Conservation (phyloP, 2,888 invertebrate genomes). For the Blastobasis lacticolella region DNA sequence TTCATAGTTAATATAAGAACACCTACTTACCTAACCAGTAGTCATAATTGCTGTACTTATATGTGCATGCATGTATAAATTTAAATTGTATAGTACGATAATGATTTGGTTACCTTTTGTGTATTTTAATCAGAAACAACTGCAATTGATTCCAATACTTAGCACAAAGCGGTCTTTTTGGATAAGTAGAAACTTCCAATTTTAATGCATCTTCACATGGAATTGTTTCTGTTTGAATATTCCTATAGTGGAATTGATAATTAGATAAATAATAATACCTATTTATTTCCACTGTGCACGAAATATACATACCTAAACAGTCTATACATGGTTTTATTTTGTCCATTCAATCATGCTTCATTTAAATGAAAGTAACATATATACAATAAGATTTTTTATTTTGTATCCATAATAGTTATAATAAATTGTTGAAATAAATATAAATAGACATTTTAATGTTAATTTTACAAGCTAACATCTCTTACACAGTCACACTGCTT, state of each 20-base stretch:
- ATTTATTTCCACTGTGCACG: conserved; percentile 39
- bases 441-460: not conserved
- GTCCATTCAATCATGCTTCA: too few species aligned
- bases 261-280: conserved; percentile 23
- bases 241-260: conserved; percentile 48
- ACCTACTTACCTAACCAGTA: not conserved
- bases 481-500: not conserved
- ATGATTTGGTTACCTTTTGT: too few species aligned
- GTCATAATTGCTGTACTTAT: not conserved
- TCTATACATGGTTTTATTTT: too few species aligned
- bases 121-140: too few species aligned
- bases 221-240: conserved; percentile 7
- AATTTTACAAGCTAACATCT: too few species aligned
- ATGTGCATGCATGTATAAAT: too few species aligned
- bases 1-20: too few species aligned
- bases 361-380: too few species aligned
- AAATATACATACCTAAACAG: conserved; percentile 36
- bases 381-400: not conserved
- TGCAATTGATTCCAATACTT: too few species aligned
- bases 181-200: too few species aligned
- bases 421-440: not conserved
- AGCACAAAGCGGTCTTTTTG: too few species aligned
- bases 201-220: not conserved
- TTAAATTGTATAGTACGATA: too few species aligned
- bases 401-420: conserved; percentile 1